Percentiles rank a stretch among this genome's conserved stretches.
Conservation (phyloP, 2,797 vertebrate genomes). For the Nasua narica region DNA sequence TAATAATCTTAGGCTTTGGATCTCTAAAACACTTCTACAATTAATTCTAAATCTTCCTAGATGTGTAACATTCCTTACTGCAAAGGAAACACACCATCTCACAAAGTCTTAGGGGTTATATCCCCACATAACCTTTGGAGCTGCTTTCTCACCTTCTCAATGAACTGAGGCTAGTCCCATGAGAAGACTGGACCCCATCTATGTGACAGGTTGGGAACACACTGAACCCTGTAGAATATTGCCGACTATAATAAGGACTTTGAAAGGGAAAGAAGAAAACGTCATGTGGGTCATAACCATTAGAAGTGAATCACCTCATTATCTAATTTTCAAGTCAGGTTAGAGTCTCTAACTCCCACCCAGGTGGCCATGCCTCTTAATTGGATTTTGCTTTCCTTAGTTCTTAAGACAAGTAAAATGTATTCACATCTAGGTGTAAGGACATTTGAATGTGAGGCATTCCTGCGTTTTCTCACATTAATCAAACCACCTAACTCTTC, state of each 20-base stretch:
- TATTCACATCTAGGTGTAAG: neutral
- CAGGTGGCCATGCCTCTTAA: neutral
- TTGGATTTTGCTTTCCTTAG: slow-evolving; percentile 25
- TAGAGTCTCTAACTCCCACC: neutral
- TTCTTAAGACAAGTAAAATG: slow-evolving; percentile 5
- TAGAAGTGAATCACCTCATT: neutral
- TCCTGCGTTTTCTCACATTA: neutral
- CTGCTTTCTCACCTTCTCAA: neutral
- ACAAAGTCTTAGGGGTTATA: neutral
- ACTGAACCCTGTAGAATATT: neutral
- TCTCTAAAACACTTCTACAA: neutral
- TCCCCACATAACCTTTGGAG: neutral
- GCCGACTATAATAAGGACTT: neutral
- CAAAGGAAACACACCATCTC: neutral
- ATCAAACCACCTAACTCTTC: neutral
- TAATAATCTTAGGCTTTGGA: neutral
- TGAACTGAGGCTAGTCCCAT: neutral
- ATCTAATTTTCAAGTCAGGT: slow-evolving; percentile 12
- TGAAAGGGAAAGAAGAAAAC: neutral
- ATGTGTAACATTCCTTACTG: neutral
- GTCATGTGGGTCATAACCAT: neutral
- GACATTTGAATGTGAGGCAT: neutral
- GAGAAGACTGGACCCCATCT: neutral
- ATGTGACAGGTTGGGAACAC: neutral
- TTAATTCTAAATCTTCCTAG: slow-evolving; percentile 7